phyloP scores from a whole-genome alignment of 2,797 vertebrate genomes.

The Cetoscarus ocellatus region DNA sequence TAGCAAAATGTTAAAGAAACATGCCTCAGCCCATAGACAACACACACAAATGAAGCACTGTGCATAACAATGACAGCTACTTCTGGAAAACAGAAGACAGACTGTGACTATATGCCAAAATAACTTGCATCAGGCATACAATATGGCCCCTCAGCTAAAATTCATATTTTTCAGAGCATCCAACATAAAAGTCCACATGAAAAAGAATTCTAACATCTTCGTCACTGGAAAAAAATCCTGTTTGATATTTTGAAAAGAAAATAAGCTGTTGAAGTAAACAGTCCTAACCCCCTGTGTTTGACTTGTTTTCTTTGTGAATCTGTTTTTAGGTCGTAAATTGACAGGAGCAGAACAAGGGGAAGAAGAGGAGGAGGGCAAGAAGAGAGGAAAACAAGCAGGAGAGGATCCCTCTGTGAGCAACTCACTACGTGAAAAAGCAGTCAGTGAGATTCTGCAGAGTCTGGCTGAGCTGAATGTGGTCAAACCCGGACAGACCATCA shows the following conservation, averaged over 20 bases:
- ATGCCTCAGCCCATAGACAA: too few relatives aligned
- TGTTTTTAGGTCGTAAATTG: slow-evolving; percentile 78
- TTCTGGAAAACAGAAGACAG: too few relatives aligned
- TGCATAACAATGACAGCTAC: too few relatives aligned
- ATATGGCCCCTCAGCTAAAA: too few relatives aligned
- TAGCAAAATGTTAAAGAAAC: too few relatives aligned
- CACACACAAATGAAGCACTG: too few relatives aligned
- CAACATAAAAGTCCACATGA: too few relatives aligned
- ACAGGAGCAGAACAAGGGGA: slow-evolving; percentile 73
- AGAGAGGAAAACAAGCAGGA: slow-evolving; percentile 35
- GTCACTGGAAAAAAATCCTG: too few relatives aligned
- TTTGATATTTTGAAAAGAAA: neutral
- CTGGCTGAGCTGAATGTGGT: slow-evolving; percentile 84
- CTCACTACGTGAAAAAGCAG: slow-evolving; percentile 78
- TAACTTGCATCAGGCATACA: too few relatives aligned
- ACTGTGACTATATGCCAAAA: too few relatives aligned
- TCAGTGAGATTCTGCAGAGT: slow-evolving; percentile 83
- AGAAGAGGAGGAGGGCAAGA: slow-evolving; percentile 61
- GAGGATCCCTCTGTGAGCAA: slow-evolving; percentile 47
- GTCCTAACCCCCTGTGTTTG: neutral
- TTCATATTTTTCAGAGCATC: too few relatives aligned
- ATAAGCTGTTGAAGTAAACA: neutral
- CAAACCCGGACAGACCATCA: slow-evolving; percentile 82
- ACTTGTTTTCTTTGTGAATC: neutral
- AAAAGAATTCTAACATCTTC: too few relatives aligned